A percentile compares a stretch with the other conserved stretches of the same genome.
phyloP scores from a whole-genome alignment of 2,797 vertebrate genomes.

The Dryobates pubescens region DNA sequence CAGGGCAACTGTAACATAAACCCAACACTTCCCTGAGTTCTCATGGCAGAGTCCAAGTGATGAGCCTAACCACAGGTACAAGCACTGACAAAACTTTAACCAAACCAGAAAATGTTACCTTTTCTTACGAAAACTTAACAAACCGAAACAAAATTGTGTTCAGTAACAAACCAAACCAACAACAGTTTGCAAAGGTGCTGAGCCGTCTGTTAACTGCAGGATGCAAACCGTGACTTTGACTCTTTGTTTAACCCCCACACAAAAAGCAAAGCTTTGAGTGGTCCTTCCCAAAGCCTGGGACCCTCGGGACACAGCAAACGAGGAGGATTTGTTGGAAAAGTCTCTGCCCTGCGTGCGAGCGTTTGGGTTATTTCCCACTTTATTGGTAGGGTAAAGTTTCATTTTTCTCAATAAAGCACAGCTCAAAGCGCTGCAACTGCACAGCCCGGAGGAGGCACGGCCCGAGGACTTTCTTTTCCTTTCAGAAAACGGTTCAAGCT shows the following conservation, averaged over 20 bases:
- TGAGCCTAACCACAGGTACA: not conserved
- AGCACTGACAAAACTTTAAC: not conserved
- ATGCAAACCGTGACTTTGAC: not conserved
- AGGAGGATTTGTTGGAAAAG: not conserved
- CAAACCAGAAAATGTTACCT: not conserved
- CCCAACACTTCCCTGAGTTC: not conserved
- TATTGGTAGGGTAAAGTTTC: not conserved
- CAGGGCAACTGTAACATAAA: not conserved
- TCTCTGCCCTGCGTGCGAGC: not conserved
- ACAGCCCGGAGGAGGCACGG: not conserved
- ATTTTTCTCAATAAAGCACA: not conserved
- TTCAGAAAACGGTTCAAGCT: not conserved
- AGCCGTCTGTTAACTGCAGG: not conserved
- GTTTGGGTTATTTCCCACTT: not conserved
- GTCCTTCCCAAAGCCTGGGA: not conserved
- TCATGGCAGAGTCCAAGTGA: not conserved
- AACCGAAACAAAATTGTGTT: not conserved
- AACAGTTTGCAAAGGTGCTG: not conserved
- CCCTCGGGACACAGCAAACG: not conserved
- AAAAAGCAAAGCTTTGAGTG: not conserved
- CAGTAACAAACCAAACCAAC: not conserved
- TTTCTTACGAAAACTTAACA: not conserved
- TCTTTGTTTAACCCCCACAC: conserved; percentile 8
- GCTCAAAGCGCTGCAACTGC: not conserved
- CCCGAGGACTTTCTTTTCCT: accelerated